A percentile compares a stretch with the other conserved stretches of the same genome.
Evolutionary conservation across 92 coral and sea anemone species (phyloP).

Genomic region (Actinernus sp.): DNA sequence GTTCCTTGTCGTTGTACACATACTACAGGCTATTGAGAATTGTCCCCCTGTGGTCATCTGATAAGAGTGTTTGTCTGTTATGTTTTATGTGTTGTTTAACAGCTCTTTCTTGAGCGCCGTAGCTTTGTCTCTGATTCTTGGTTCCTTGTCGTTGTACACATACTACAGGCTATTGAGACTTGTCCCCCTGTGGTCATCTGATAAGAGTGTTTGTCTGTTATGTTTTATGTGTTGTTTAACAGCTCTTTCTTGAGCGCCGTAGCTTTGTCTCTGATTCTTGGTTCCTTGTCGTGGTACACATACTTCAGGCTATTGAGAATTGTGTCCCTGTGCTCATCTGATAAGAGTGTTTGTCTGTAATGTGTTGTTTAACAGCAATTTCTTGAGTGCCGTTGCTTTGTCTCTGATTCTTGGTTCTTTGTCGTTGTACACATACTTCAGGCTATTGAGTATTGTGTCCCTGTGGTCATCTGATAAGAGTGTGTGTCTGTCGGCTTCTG

Average conservation of each 20-base stretch:
- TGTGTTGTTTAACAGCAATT: too few relatives aligned
- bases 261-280: constrained; percentile 75
- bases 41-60: constrained; percentile 49
- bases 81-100: too few relatives aligned
- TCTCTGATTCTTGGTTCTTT: constrained; percentile 82
- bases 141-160: constrained; percentile 85
- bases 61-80: constrained; percentile 53
- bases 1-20: constrained; percentile 85
- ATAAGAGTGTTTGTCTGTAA: constrained; percentile 43
- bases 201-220: constrained; percentile 53
- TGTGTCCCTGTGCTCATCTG: constrained; percentile 50
- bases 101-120: constrained; percentile 52
- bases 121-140: constrained; percentile 75
- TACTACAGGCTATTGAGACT: constrained; percentile 76
- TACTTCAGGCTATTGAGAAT: constrained; percentile 78
- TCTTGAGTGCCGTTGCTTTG: constrained; percentile 69
- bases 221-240: too few relatives aligned
- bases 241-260: constrained; percentile 52
- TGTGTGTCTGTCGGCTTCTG: too few relatives aligned
- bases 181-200: constrained; percentile 49
- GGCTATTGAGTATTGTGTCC: constrained; percentile 66
- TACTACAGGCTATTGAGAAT: constrained; percentile 77
- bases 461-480: constrained; percentile 56
- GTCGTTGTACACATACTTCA: constrained; percentile 80
- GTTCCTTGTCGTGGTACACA: constrained; percentile 84